Base-by-base conservation (phyloP, 2,797 vertebrate genomes). In the Hoplostethus atlanticus region DNA sequence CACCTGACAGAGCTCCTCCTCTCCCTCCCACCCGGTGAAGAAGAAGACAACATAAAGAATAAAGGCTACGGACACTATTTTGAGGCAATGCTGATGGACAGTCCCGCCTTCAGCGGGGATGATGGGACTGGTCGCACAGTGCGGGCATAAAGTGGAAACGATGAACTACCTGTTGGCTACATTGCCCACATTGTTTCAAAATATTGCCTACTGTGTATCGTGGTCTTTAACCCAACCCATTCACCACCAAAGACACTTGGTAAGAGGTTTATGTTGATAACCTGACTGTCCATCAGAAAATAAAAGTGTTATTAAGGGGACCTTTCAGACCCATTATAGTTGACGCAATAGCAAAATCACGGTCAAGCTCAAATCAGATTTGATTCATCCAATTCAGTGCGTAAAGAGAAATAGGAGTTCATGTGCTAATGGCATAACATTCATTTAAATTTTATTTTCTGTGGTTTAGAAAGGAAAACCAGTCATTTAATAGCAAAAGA, bases 401-500 rank as follows among this genome's bases (percentile, higher is more conserved):
- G 16, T 36, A 5, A 15, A 52, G 25, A 30, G 52, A 55, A 31
- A 55, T 30, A 55, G 5, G 2, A 34, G 3, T 44, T 44, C 42
- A 44, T 10, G 9, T 9, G 42, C 8, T 10, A 44, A 31, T 55
- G 51, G 5, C 9, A 55, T 34, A 11, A 55, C 15, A 55, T 34
- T 25, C 5, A 13, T 13, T 44, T 44, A 3, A 6, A 51, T 2
- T 51, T 48, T 44, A 0, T 61, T 51, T 2, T 50, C 38, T 17
- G 38, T 3, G 50, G 25, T 44, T 58, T 38, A 1, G 7, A 56
- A 68, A 52, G 9, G 21, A 36, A 31, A 34, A 34, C 1, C 8
- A 3, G 31, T 55, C 3, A 46, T 77, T 80, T 59, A 69, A 64
- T 36, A 17, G 13, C 13, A 60, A 17, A 77, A 46, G 2, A 40